Base-by-base conservation (phyloP, 2,113 vertebrate genomes). In the Odocoileus virginianus region DNA sequence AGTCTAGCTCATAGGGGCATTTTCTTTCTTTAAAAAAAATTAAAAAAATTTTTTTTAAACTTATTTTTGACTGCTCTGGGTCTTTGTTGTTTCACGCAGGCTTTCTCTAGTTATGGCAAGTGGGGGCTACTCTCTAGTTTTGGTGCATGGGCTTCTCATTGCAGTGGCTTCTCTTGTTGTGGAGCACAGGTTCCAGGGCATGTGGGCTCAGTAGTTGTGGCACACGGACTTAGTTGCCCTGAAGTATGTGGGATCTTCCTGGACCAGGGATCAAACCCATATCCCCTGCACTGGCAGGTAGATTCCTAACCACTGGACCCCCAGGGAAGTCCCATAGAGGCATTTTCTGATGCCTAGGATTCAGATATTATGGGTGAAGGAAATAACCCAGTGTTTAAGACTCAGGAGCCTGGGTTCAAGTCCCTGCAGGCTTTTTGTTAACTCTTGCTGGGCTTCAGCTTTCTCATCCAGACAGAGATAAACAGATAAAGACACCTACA, bases 321-420 rank as follows among this genome's bases (percentile, higher is more conserved):
- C 40, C 40, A 76, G 71, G 40, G 71, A 43, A 76, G 21, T 76
- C 8, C 3, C 40, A 36, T 21, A 89, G 25, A 28, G 55, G 5
- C n/a, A 76, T 92, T 92, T 96, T 94, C 60, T 85, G 97, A 76
- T 94, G 52, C 16, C 76, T 19, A 85, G 54, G n/a, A 52, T 64
- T 84, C 50, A 52, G 64, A 43, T 28, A 27, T 33, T 58, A 13
- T 36, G 45, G 23, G 21, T 92, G 19, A 55, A 97, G 54, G 86
- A 81, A 84, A 67, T 57, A 64, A 84, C 36, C 16, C 33, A 25
- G 47, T 64, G 16, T 55, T 91, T 87, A 74, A 96, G 81, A 89
- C 52, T 60, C 33, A 55, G 58, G 60, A 82, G 5, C 28, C n/a
- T 19, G 21, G n/a, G 47, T 81, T 95, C 90, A 81, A 82, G 54